Base-by-base conservation (phyloP, 1,140 invertebrate species). In the Drosophila santomea region DNA sequence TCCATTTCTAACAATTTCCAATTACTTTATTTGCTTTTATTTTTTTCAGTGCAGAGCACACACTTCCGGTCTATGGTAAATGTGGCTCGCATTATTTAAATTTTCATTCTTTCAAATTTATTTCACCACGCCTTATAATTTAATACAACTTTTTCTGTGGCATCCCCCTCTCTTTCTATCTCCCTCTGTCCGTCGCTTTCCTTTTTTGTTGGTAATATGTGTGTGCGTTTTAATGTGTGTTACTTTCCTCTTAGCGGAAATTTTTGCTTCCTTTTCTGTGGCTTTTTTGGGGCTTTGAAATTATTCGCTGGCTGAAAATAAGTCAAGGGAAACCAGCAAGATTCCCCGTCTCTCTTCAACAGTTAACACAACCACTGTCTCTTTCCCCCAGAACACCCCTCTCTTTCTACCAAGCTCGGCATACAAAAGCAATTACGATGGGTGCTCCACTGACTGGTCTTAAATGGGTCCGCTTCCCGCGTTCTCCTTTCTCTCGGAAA, bases 401-500 rank as follows among this genome's bases (percentile, higher is more conserved):
- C 15, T 52, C 50, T n/a, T n/a, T 38, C 17, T 28, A 14, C 1
- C 15, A 38, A 41, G 63, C 48, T 75, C 63, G 50, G 78, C 78
- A 75, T 60, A 80, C 60, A 80, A 80, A 80, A 80, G 78, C 78
- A 80, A 80, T 80, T 80, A 80, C 72, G 61, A 74, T 66, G 62
- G 56, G 54, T 61, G 55, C 55, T 61, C 35, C 56, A 15, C 51
- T 60, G 61, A 35, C 50, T 38, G 43, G 50, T 35, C 20, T 39
- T 68, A 48, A 71, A 25, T 38, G 67, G 63, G 35, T 69, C 59
- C 28, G 4, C 14, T 25, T 14, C n/a, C 25, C 20, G 32, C 61
- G 35, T 36, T 44, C 43, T 43, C 28, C 45, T 36, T 51, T 48
- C n/a, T 6, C 48, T 15, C 15, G 5, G 11, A 6, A 51, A 69